phyloP scores from a whole-genome alignment of 37 sponge, comb jelly and placozoan species.

The Chondrilla cf. caribensis region DNA sequence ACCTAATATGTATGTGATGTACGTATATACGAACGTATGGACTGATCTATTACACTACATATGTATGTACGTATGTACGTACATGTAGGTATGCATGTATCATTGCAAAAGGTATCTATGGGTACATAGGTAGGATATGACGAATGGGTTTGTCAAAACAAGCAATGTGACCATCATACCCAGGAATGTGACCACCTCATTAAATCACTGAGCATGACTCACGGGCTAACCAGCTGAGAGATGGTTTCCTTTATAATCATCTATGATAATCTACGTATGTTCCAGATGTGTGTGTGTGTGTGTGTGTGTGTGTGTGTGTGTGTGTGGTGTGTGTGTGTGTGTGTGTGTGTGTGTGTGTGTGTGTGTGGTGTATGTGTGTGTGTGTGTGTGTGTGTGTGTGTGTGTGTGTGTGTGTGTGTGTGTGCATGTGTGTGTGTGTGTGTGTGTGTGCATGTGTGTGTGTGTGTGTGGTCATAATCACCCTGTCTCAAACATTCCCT shows the following conservation, averaged over 20 bases:
- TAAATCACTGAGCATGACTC: no score
- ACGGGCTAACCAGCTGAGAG: no score
- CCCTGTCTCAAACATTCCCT: background rate
- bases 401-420: slow-evolving; percentile 12
- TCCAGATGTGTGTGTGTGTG: background rate
- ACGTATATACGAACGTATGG: background rate
- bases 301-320: background rate
- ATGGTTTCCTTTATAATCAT: no score
- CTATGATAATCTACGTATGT: no score
- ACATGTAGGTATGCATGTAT: background rate
- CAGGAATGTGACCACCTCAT: no score
- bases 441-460: background rate
- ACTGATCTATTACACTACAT: background rate
- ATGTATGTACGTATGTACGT: background rate
- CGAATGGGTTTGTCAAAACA: no score
- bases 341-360: slow-evolving; percentile 4
- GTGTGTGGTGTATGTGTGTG: slow-evolving; percentile 10
- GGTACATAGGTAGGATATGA: no score
- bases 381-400: slow-evolving; percentile 16
- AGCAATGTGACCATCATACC: no score
- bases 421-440: background rate
- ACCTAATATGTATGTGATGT: no score
- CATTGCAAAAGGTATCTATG: background rate
- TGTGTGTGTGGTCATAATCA: background rate
- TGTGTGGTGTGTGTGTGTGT: background rate